These are phyloP conservation scores for Thryonomys swinderianus DNA, from an alignment of 2,113 vertebrate species.

Conservation along the genomic window DNA sequence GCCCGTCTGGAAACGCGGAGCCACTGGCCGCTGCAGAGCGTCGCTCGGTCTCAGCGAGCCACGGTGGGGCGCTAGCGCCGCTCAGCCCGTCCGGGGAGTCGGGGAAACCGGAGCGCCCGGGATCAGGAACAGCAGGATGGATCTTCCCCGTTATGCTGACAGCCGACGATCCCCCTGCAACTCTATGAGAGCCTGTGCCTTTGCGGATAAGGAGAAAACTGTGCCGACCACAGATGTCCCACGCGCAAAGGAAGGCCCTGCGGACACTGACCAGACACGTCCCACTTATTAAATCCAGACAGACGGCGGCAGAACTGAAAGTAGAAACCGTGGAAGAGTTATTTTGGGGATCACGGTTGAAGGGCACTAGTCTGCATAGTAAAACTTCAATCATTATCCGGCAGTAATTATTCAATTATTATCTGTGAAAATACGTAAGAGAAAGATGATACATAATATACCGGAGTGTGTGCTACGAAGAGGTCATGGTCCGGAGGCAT, in stretches of 20 bases:
- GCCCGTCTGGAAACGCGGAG: background rate
- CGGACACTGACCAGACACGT: background rate
- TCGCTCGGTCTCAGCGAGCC: background rate
- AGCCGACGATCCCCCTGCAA: background rate
- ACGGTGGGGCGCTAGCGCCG: accelerated
- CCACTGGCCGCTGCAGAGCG: accelerated
- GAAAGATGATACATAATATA: background rate
- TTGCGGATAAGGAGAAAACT: background rate
- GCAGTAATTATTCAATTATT: too few relatives aligned
- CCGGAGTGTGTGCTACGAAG: background rate
- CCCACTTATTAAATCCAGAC: background rate
- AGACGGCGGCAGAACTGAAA: background rate
- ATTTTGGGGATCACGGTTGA: background rate
- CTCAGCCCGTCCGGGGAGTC: background rate
- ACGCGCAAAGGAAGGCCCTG: background rate
- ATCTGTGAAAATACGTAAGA: background rate
- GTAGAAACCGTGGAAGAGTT: background rate
- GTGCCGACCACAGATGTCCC: background rate
- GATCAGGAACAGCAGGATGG: background rate
- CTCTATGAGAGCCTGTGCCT: background rate
- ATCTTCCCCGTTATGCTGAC: background rate
- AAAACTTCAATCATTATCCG: background rate
- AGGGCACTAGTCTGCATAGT: background rate
- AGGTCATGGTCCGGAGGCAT: background rate
- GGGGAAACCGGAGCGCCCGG: background rate